Base-by-base conservation (phyloP, 1,140 invertebrate genomes). In the Leptinotarsa undecemlineata region DNA sequence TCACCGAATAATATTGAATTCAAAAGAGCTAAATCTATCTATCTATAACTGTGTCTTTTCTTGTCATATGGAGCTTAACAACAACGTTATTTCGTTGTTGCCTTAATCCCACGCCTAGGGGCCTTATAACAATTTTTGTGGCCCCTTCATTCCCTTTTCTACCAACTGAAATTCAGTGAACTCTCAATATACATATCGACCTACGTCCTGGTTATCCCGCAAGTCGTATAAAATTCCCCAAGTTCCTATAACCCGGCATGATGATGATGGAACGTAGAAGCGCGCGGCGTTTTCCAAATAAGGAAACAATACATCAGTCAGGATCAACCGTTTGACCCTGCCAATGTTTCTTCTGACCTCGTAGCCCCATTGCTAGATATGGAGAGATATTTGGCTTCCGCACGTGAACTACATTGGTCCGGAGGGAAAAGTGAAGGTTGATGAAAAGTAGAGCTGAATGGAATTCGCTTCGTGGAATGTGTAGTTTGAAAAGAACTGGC, bases 221-320 rank as follows among this genome's bases (percentile, higher is more conserved):
- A 68, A 15, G 42, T 68, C 66, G 13, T 68, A 42, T 68, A 26
- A 68, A 68, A 42, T 42, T 26, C 23, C 33, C 42, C 23, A 19
- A 15, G 66, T 33, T 26, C 42, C 66, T 33, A 47, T 68, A 68
- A 68, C 26, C 66, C 42, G 13, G 13, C 33, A 47, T 26, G 66
- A 68, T 68, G 66, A 57, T 57, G 51, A 68, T 68, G 66, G 33
- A 68, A 68, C 42, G 42, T 48, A 14, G 20, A 20, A 23, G 42
- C 51, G 3, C 19, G 19, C 66, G 42, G 63, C 66, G 8, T 68
- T 68, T 47, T 33, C n/a, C 23, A 68, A 68, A 68, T 42, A 68
- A 68, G 23, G 42, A 68, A 68, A 68, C 66, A 68, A 68, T 68
- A 68, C 66, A 68, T 68, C 66, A 68, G 23, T 68, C 33, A 68